These are phyloP conservation scores for Engystomops pustulosus DNA, from an alignment of 2,113 vertebrate genomes.

Conservation along the genomic window DNA sequence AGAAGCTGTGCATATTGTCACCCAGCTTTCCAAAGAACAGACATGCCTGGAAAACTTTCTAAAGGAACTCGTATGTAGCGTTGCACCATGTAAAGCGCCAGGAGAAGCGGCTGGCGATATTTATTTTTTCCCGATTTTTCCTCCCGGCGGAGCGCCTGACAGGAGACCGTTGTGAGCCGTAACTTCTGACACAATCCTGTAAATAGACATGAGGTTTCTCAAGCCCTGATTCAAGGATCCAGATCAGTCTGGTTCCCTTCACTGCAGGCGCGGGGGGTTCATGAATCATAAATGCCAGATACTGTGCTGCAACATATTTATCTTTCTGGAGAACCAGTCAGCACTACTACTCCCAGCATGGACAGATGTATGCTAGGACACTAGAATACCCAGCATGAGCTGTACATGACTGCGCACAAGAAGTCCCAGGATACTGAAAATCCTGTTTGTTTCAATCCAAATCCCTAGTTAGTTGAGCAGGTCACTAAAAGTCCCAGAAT, in stretches of 20 bases:
- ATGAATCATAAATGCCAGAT: slow-evolving; percentile 16
- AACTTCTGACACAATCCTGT: background rate
- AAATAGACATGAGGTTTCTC: slow-evolving; percentile 19
- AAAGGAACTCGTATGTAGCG: too few relatives aligned
- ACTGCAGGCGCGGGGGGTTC: too few relatives aligned
- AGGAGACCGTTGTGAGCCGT: slow-evolving; percentile 9
- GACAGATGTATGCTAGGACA: background rate
- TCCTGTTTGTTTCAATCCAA: too few relatives aligned
- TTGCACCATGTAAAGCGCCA: background rate
- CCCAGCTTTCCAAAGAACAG: too few relatives aligned
- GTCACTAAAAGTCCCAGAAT: too few relatives aligned
- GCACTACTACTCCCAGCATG: slow-evolving; percentile 2
- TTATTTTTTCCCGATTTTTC: too few relatives aligned
- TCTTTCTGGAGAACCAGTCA: background rate
- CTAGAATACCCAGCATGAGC: background rate
- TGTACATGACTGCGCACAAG: background rate
- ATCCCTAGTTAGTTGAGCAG: too few relatives aligned
- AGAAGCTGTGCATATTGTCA: background rate
- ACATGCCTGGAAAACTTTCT: too few relatives aligned
- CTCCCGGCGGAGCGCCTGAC: background rate
- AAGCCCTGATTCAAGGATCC: background rate
- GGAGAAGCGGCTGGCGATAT: background rate
- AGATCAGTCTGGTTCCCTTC: slow-evolving; percentile 7
- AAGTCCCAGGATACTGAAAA: too few relatives aligned
- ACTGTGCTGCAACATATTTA: background rate